Evolutionary conservation across 2,888 invertebrate genomes (phyloP), one percentile per base, ranked within the genome.

Genomic region (Palloptera scutellata): DNA sequence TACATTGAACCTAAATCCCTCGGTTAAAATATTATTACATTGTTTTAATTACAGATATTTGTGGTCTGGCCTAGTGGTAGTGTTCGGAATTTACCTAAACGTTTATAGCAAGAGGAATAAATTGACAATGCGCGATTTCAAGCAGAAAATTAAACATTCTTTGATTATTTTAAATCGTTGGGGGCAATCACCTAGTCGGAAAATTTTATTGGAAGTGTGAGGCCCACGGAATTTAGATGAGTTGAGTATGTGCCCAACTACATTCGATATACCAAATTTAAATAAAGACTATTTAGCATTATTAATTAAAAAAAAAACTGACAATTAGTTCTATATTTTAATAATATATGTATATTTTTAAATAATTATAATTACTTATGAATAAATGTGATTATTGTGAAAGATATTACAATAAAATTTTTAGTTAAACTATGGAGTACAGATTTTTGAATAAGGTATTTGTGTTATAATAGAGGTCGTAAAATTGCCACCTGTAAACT

Each of bases 71-170:
- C 82, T 93, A 75, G 86, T 98, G 64, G 95, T 98, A 0, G 88
- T 96, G 1, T 74, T 95, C 42, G 97, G 97, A 8, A 97, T 98
- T 79, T 97, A 97, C 84, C 86, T 98, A n/a, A 97, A 96, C 86
- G 88, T 97, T 61, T 93, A 92, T 82, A 94, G 94, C 83, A 97
- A 97, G 83, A 88, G 87, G 70, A 85, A 90, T 74, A 84, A 84
- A 66, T 59, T 84, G 12, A 80, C 82, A 8, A 80, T 83, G 52
- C 70, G 68, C 0, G 84, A 85, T 68, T 13, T 84, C 43, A 70
- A 78, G 51, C 69, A 75, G 17, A 79, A 73, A 65, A 70, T 77
- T 1, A 73, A 72, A 52, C 64, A 71, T 41, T 52, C 11, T 13
- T 19, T 74, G 10, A 62, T 70, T 30, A 20, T 67, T 1, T 20